Base-by-base conservation (phyloP, 2,797 vertebrate genomes). In the Orientallactaga sibirica region DNA sequence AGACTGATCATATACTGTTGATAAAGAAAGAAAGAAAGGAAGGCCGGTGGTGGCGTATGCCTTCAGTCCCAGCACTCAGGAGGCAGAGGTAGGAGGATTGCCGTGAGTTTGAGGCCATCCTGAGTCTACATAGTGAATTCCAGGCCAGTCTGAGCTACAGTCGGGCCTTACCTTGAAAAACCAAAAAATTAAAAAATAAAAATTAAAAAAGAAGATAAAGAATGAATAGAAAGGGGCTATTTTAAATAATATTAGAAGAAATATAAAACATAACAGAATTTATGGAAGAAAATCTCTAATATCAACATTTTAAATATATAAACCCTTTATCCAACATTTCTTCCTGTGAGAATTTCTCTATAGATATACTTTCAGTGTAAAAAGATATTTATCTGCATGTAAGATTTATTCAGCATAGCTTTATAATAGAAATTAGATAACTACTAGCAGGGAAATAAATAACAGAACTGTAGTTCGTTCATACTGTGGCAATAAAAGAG, bases 201-300 rank as follows among this genome's bases (percentile, higher is more conserved):
- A 37, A 37, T 37, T 37, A 37, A 37, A 37, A 37, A 37, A 37
- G 33, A 37, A 37, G 33, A 37, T 37, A 5, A 33, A 18, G n/a
- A 27, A 27, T 76, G 29, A 75, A 91, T 77, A 83, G 18, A 83
- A 73, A 81, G 29, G 33, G 58, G 18, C 7, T 80, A 81, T 87
- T 86, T 90, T 25, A 92, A 92, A 76, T 67, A 27, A 80, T 9
- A 62, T 66, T 79, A 80, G 41, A 93, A 82, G 15, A 95, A 91
- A 71, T 62, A 14, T 74, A 84, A 89, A 92, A 73, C 76, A 67
- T 43, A 37, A 92, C n/a, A n/a, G 33, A 81, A 41, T 33, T 93
- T 87, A 84, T 71, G 12, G 37, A 58, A 58, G 48, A 19, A 29
- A 90, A 76, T 43, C 84, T 92, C 79, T 25, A 79, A 71, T 61